phyloP scores from a whole-genome alignment of 2,113 vertebrate genomes.

The Neofelis nebulosa region DNA sequence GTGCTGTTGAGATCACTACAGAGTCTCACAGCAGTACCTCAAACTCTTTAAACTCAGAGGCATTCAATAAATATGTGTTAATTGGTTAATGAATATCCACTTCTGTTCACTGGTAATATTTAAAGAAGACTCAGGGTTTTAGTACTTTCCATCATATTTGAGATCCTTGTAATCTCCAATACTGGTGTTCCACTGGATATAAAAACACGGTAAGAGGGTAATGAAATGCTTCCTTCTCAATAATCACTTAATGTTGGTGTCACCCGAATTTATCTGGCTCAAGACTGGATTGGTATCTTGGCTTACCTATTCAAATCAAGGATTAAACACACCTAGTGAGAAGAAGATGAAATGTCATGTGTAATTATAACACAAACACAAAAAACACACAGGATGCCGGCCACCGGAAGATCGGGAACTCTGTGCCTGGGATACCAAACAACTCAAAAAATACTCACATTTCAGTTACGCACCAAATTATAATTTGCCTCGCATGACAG shows the following conservation, averaged over 20 bases:
- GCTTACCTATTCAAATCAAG: background rate
- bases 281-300: background rate
- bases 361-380: slow-evolving; percentile 41
- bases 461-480: slow-evolving; percentile 66
- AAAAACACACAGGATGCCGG: slow-evolving; percentile 34
- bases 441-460: slow-evolving; percentile 56
- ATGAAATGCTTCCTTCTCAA: background rate
- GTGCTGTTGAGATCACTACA: background rate
- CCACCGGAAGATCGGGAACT: background rate
- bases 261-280: slow-evolving; percentile 6
- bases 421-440: background rate
- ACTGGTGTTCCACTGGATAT: background rate
- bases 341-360: background rate
- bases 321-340: slow-evolving; percentile 10
- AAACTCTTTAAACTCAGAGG: background rate
- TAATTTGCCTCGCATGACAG: slow-evolving; percentile 56
- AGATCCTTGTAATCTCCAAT: background rate
- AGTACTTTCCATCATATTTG: background rate
- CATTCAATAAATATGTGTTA: background rate
- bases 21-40: background rate
- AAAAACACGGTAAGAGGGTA: background rate
- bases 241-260: background rate
- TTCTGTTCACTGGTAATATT: background rate
- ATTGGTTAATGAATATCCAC: background rate
- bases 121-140: background rate